These are phyloP conservation scores for Lutjanus argentimaculatus DNA, from an alignment of 2,797 vertebrate genomes.

Conservation along the genomic window DNA sequence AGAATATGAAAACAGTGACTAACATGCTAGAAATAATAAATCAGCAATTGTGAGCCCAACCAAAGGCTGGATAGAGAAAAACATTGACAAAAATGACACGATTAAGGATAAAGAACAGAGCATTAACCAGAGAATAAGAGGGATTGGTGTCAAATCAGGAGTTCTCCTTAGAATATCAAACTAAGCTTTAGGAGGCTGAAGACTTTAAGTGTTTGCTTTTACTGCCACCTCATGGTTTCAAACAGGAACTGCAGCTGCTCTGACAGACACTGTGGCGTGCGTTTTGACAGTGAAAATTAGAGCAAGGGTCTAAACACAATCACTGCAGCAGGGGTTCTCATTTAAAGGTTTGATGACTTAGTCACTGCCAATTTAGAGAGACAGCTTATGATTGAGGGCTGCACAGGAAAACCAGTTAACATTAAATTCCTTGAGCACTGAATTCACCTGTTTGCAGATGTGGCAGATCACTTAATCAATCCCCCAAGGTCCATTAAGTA, in stretches of 20 bases:
- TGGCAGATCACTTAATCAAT: too few relatives aligned
- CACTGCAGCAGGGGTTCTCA: not conserved
- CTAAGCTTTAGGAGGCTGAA: not conserved
- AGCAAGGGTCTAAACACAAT: not conserved
- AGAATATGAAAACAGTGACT: constrained; percentile 19
- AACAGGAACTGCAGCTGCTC: not conserved
- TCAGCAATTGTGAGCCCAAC: not conserved
- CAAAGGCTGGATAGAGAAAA: not conserved
- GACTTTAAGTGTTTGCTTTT: constrained; percentile 37
- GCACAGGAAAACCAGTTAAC: too few relatives aligned
- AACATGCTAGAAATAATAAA: not conserved
- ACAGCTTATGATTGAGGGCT: too few relatives aligned
- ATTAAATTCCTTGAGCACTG: too few relatives aligned
- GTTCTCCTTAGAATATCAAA: constrained; percentile 12
- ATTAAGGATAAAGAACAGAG: not conserved
- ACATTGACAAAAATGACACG: not conserved
- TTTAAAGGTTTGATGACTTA: too few relatives aligned
- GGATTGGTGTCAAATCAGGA: constrained; percentile 8
- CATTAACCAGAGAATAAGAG: constrained; percentile 8
- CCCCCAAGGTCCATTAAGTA: too few relatives aligned
- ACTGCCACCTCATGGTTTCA: constrained; percentile 78
- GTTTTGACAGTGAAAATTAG: not conserved
- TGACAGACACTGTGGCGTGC: not conserved
- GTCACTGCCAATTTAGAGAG: too few relatives aligned
- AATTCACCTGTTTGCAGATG: too few relatives aligned